Conservation (phyloP, 1,140 invertebrate genomes). For the Hydropsyche tenuis region DNA sequence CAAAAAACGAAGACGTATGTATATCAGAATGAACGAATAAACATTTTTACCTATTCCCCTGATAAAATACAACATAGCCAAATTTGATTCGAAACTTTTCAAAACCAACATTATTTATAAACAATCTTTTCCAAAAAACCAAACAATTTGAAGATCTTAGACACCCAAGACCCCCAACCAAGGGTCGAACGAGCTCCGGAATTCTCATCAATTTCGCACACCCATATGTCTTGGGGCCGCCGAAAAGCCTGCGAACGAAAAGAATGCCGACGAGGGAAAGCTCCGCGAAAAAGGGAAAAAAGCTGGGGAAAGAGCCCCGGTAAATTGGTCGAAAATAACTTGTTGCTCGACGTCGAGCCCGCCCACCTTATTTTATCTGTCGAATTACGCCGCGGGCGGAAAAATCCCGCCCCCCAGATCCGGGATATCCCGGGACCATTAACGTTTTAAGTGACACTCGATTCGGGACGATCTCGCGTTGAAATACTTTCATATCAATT, state of each 20-base stretch:
- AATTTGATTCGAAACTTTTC: no score
- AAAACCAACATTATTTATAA: no score
- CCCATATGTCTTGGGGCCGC: neutral
- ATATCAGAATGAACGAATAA: no score
- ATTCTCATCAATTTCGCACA: slow-evolving; percentile 10
- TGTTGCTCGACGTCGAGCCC: slow-evolving; percentile 1
- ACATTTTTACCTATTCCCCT: no score
- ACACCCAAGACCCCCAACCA: no score
- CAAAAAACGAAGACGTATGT: no score
- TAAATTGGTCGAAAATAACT: slow-evolving; percentile 22
- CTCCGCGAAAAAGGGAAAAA: neutral
- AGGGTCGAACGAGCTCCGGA: neutral
- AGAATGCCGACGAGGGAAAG: neutral
- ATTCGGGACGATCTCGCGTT: neutral
- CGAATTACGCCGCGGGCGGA: neutral
- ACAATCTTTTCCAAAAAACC: no score
- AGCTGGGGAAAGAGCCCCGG: neutral
- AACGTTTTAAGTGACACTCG: slow-evolving; percentile 6
- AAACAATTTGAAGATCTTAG: no score
- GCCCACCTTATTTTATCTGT: neutral
- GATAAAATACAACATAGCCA: no score
- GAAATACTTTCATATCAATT: slow-evolving; percentile 11
- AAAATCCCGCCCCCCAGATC: neutral
- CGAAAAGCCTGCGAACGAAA: neutral
- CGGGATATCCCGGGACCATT: neutral